These are phyloP conservation scores for Drosophila virilis DNA, from an alignment of 1,140 invertebrate genomes.

Conservation along the genomic window DNA sequence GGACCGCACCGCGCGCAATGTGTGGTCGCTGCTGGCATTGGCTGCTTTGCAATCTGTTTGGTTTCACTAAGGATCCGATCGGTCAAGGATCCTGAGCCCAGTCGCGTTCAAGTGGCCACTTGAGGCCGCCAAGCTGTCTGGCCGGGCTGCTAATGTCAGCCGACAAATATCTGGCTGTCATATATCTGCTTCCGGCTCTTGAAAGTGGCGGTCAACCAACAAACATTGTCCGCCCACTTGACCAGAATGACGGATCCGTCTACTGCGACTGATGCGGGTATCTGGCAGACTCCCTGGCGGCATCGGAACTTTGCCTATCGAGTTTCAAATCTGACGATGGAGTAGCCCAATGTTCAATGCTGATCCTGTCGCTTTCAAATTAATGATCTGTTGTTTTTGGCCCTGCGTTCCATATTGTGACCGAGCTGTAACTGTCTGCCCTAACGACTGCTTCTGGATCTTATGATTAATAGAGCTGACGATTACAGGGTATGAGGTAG, in stretches of 20 bases:
- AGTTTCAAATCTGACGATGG: constrained; percentile 59
- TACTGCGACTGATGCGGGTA: constrained; percentile 32
- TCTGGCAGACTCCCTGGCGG: constrained; percentile 48
- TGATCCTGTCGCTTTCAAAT: constrained; percentile 27
- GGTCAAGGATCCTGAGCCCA: background rate
- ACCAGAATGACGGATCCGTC: constrained; percentile 35
- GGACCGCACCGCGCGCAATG: constrained; percentile 11
- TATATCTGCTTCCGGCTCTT: constrained; percentile 54
- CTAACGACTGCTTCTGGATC: constrained; percentile 21
- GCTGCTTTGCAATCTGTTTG: background rate
- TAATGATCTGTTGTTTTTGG: constrained; percentile 64
- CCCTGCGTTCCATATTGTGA: constrained; percentile 40
- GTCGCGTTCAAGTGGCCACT: constrained; percentile 64
- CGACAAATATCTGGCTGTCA: constrained; percentile 35
- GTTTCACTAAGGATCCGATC: constrained; percentile 7
- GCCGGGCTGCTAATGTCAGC: constrained; percentile 9
- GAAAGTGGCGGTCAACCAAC: constrained; percentile 69
- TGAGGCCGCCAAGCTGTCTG: constrained; percentile 75
- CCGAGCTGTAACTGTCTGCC: background rate
- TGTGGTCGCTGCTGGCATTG: constrained; percentile 24
- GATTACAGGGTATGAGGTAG: too few species aligned
- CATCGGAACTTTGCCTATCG: constrained; percentile 72
- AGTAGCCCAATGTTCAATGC: constrained; percentile 1
- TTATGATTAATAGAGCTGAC: constrained; percentile 23
- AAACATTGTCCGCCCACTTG: constrained; percentile 63